These are phyloP conservation scores for Lipotes vexillifer DNA, from an alignment of 2,113 vertebrate species.

Conservation along the genomic window DNA sequence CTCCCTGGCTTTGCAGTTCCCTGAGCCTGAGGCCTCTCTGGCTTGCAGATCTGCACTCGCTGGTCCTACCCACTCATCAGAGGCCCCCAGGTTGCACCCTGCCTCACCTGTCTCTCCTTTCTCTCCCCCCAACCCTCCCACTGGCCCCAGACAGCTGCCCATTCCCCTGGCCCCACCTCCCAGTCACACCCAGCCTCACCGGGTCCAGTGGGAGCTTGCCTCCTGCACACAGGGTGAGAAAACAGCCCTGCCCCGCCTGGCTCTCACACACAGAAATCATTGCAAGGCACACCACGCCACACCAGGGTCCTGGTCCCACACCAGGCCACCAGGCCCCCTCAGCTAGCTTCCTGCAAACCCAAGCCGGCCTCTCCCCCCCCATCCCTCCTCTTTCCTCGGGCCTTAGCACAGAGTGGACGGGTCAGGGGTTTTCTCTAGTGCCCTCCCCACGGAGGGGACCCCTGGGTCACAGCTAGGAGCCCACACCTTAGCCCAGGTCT, in stretches of 20 bases:
- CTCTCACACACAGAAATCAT: not conserved
- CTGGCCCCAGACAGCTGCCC: not conserved
- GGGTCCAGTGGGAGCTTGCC: not conserved
- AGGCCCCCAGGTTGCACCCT: not conserved
- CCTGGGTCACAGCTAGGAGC: not conserved
- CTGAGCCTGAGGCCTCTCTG: not conserved
- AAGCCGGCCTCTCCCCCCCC: not conserved
- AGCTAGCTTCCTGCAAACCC: not conserved
- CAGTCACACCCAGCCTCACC: not conserved
- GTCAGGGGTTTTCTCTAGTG: not conserved
- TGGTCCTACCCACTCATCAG: not conserved
- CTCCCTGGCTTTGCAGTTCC: not conserved
- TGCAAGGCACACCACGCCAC: accelerated
- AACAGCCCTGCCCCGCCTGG: not conserved
- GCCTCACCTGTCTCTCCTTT: not conserved
- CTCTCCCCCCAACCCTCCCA: not conserved
- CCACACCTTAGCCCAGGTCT: not conserved
- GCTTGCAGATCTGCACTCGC: not conserved
- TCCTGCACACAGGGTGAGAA: not conserved
- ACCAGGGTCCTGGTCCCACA: not conserved
- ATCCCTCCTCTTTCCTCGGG: not conserved
- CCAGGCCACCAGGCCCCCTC: not conserved
- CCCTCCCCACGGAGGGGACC: not conserved
- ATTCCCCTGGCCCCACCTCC: not conserved
- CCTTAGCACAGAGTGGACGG: not conserved